phyloP scores from a whole-genome alignment of 2,113 vertebrate genomes.

The Plecotus auritus region DNA sequence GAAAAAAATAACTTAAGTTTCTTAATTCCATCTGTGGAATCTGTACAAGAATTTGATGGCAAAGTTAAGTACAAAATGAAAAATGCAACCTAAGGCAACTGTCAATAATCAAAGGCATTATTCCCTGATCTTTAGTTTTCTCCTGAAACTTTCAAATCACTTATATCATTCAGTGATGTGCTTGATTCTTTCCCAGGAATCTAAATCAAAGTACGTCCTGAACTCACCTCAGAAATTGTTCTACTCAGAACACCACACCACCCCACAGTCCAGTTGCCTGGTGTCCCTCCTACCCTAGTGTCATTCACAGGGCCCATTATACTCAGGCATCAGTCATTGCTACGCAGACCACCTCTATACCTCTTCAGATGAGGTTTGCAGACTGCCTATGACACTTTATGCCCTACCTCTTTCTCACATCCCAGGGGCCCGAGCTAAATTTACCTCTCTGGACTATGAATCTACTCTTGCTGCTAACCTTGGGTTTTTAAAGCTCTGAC shows the following conservation, averaged over 20 bases:
- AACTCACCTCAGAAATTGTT: not conserved
- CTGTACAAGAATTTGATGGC: not conserved
- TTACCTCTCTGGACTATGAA: not conserved
- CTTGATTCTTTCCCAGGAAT: not conserved
- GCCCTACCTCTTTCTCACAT: not conserved
- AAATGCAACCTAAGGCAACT: not conserved
- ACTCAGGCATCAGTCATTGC: not conserved
- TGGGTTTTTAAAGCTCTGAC: not conserved
- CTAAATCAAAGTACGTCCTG: not conserved
- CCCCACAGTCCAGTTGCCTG: not conserved
- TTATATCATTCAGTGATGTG: not conserved
- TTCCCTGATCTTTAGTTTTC: not conserved
- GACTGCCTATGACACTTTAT: not conserved
- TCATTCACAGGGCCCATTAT: no score
- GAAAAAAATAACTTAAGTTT: not conserved
- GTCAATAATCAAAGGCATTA: not conserved
- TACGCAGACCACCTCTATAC: not conserved
- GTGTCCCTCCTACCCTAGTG: not conserved
- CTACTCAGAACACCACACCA: not conserved
- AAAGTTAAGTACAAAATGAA: not conserved
- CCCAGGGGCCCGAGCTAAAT: not conserved
- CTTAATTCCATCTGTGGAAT: not conserved
- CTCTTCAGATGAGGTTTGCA: not conserved
- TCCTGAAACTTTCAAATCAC: not conserved
- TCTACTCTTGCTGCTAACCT: not conserved